These are phyloP conservation scores for Vannuccia rotundouncinata DNA, from an alignment of 2,888 invertebrate species.

Conservation along the genomic window DNA sequence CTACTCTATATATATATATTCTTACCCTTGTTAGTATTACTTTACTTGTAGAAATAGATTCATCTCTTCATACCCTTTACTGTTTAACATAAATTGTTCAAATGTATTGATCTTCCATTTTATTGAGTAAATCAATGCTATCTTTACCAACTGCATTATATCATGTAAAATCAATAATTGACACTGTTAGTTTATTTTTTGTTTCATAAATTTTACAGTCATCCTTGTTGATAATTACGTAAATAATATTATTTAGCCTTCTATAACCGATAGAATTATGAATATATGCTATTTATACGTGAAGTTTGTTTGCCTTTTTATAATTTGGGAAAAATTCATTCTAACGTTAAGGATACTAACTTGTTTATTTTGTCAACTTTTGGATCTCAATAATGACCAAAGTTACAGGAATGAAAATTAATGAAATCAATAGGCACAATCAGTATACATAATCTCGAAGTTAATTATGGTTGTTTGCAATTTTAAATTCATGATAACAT, in stretches of 20 bases:
- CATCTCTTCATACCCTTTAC: not conserved
- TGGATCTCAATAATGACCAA: too few relatives aligned
- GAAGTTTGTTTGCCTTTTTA: too few relatives aligned
- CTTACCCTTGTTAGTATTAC: not conserved
- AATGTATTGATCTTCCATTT: too few relatives aligned
- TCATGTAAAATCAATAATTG: conserved; percentile 15
- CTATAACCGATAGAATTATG: not conserved
- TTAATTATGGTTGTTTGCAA: too few relatives aligned
- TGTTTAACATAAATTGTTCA: not conserved
- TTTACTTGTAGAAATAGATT: not conserved
- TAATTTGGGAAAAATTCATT: too few relatives aligned
- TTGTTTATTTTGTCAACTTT: too few relatives aligned
- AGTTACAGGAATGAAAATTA: too few relatives aligned
- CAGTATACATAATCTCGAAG: too few relatives aligned
- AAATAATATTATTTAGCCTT: not conserved
- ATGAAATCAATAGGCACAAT: too few relatives aligned
- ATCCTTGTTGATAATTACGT: conserved; percentile 7
- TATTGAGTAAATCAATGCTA: too few relatives aligned
- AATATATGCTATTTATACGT: conserved; percentile 17
- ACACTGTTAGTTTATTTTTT: not conserved
- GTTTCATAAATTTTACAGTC: conserved; percentile 8
- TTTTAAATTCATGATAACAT: too few relatives aligned
- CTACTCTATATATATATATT: not conserved
- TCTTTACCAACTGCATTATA: not conserved
- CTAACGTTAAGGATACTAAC: too few relatives aligned